Conservation (phyloP, 64 coral and sea anemone genomes). For the Platygyra sinensis region DNA sequence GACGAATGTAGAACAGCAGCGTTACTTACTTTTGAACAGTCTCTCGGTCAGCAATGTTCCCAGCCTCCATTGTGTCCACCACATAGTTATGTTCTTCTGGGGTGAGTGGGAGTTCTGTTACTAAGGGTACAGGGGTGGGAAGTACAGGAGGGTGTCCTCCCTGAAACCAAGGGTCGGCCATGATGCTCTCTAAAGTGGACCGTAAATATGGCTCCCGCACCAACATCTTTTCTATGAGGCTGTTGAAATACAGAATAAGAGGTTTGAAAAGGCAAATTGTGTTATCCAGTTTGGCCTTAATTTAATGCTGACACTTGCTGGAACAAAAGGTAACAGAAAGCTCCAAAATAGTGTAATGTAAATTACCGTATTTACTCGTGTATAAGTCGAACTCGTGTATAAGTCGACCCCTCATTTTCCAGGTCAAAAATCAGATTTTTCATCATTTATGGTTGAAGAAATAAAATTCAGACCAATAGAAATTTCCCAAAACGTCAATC, state of each 20-base stretch:
- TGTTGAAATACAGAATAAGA: conserved; percentile 33
- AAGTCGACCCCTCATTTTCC: too few species aligned
- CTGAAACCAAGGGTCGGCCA: conserved; percentile 88
- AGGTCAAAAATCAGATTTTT: too few species aligned
- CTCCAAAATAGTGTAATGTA: too few species aligned
- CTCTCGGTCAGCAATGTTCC: conserved; percentile 85
- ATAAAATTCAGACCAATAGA: too few species aligned
- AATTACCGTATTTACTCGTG: too few species aligned
- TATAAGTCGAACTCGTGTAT: too few species aligned
- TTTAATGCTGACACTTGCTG: too few species aligned
- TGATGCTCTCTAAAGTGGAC: conserved; percentile 74
- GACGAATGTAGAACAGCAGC: not conserved
- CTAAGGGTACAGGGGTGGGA: conserved; percentile 77
- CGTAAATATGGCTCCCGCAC: conserved; percentile 81
- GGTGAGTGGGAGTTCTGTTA: conserved; percentile 78
- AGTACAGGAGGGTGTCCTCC: conserved; percentile 76
- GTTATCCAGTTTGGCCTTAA: too few species aligned
- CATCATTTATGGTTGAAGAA: too few species aligned
- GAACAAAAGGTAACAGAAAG: too few species aligned
- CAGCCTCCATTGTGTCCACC: conserved; percentile 76
- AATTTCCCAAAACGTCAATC: too few species aligned
- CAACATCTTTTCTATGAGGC: conserved; percentile 91
- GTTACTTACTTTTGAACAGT: conserved; percentile 73
- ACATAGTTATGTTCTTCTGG: conserved; percentile 83
- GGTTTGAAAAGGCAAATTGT: not conserved